A percentile compares a stretch with the other conserved stretches of the same genome.
Conservation (phyloP, 2,113 vertebrate genomes). For the Melanotaenia duboulayi region DNA sequence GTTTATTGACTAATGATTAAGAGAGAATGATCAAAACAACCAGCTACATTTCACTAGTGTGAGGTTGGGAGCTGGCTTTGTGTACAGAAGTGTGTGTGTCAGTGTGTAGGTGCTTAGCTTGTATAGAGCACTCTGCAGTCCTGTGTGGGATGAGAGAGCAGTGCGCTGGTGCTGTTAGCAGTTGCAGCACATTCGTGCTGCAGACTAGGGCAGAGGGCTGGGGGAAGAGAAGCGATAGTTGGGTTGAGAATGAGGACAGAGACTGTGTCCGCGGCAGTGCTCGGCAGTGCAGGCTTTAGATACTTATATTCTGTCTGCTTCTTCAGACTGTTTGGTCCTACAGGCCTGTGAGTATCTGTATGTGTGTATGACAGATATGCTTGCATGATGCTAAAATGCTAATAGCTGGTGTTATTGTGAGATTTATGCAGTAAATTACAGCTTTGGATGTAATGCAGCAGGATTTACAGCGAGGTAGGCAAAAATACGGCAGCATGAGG, state of each 20-base stretch:
- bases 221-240: conserved; percentile 52
- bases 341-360: conserved; percentile 81
- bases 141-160: conserved; percentile 74
- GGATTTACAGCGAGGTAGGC: conserved; percentile 51
- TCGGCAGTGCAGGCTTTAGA: conserved; percentile 76
- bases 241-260: conserved; percentile 81
- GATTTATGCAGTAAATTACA: conserved; percentile 64
- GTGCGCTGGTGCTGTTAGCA: conserved; percentile 67
- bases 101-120: conserved; percentile 46
- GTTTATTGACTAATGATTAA: conserved; percentile 38
- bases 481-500: conserved; percentile 10
- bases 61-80: conserved; percentile 18
- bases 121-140: conserved; percentile 68
- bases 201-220: conserved; percentile 56
- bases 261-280: conserved; percentile 77
- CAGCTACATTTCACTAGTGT: conserved; percentile 3
- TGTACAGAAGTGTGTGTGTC: conserved; percentile 26
- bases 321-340: conserved; percentile 81
- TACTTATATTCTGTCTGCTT: conserved; percentile 85
- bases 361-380: neutral
- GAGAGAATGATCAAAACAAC: conserved; percentile 37
- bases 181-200: conserved; percentile 59
- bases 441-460: conserved; percentile 60
- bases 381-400: conserved; percentile 73
- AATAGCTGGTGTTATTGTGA: conserved; percentile 65